A percentile compares a stretch with the other conserved stretches of the same genome.
Conservation (phyloP, 2,888 invertebrate species). For the Pteria penguin region DNA sequence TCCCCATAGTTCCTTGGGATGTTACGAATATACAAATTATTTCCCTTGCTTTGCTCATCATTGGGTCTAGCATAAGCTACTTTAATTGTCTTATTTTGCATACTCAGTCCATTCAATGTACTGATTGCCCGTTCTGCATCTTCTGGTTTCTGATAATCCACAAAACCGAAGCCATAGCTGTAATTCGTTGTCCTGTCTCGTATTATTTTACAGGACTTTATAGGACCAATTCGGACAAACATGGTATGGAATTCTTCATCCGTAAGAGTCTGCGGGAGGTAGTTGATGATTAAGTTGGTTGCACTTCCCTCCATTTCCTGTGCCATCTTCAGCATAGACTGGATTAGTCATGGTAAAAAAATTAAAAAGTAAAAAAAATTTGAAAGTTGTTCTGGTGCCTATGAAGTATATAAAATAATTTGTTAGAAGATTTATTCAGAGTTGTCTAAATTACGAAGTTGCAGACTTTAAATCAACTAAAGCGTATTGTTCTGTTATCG, state of each 20-base stretch:
- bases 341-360: slow-evolving; percentile 34
- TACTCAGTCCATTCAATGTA: slow-evolving; percentile 91
- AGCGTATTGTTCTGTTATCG: too few species aligned
- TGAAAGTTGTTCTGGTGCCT: slow-evolving; percentile 15
- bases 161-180: slow-evolving; percentile 97
- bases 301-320: slow-evolving; percentile 22
- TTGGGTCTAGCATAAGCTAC: slow-evolving; percentile 96
- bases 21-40: slow-evolving; percentile 95
- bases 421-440: neutral
- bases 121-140: slow-evolving; percentile 93
- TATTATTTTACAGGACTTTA: slow-evolving; percentile 91
- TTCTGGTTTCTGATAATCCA: slow-evolving; percentile 91
- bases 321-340: neutral
- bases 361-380: slow-evolving; percentile 37
- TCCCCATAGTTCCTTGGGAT: slow-evolving; percentile 85
- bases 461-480: too few species aligned
- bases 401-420: neutral
- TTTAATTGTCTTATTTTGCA: slow-evolving; percentile 95
- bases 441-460: too few species aligned
- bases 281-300: slow-evolving; percentile 96
- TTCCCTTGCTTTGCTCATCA: slow-evolving; percentile 91
- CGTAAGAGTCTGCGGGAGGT: slow-evolving; percentile 95
- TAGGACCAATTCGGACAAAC: slow-evolving; percentile 92
- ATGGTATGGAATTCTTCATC: slow-evolving; percentile 93
- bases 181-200: slow-evolving; percentile 87